phyloP scores from a whole-genome alignment of 2,797 vertebrate species.

The Esox masquinongy region DNA sequence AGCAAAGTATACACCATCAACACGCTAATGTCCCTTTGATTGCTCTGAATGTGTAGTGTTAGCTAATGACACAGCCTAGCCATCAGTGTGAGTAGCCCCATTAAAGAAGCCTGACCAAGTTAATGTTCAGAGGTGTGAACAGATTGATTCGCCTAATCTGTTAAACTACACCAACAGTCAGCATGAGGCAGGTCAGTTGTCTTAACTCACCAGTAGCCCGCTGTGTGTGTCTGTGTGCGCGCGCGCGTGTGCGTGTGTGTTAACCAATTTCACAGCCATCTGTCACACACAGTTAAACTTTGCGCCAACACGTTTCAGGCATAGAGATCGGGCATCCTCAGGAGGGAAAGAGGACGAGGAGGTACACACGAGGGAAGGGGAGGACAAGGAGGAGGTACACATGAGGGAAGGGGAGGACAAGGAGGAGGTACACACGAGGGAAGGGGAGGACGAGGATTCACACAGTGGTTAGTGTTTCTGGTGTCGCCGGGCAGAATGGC shows the following conservation, averaged over 20 bases:
- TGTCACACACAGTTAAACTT: conserved; percentile 97
- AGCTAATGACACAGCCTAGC: conserved; percentile 62
- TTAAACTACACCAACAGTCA: conserved; percentile 73
- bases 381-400: no score
- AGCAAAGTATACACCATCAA: conserved; percentile 71
- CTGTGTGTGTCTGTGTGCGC: conserved; percentile 18
- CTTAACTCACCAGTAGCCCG: conserved; percentile 41
- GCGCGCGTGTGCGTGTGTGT: conserved; percentile 71
- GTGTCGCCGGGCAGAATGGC: conserved; percentile 72
- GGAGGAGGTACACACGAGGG: neutral
- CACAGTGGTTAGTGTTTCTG: conserved; percentile 27
- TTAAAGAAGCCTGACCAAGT: conserved; percentile 66
- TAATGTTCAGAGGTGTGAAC: conserved; percentile 74
- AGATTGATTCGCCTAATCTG: conserved; percentile 77
- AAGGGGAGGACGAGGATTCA: conserved; percentile 29
- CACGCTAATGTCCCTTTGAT: conserved; percentile 69
- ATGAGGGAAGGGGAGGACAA: neutral
- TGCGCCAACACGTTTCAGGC: conserved; percentile 85
- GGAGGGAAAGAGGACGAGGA: no score
- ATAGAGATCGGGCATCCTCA: conserved; percentile 50
- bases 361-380: conserved; percentile 30
- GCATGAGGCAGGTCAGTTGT: conserved; percentile 58
- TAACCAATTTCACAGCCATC: conserved; percentile 97
- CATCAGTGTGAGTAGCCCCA: conserved; percentile 65
- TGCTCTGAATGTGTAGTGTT: conserved; percentile 57